These are phyloP conservation scores for Anoplius nigerrimus DNA, from an alignment of 2,888 invertebrate genomes.

Conservation along the genomic window DNA sequence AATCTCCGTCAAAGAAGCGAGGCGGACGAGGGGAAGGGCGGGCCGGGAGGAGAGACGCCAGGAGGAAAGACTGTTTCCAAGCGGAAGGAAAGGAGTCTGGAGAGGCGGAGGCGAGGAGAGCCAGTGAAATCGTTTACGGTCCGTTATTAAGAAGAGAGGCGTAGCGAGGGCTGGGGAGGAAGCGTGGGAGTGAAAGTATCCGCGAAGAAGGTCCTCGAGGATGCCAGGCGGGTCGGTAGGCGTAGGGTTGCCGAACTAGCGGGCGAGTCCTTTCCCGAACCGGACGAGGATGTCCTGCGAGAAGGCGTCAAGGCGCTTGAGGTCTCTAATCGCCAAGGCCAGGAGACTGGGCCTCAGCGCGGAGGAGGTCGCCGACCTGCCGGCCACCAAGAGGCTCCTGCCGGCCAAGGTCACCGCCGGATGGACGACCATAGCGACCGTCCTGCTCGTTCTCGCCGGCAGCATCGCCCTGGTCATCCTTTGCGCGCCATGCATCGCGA, in stretches of 20 bases:
- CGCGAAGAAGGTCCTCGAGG: neutral
- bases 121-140: no score
- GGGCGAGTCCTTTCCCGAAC: conserved; percentile 16
- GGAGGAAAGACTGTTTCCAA: no score
- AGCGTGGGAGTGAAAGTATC: neutral
- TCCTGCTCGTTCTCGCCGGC: conserved; percentile 54
- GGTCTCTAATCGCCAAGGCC: conserved; percentile 58
- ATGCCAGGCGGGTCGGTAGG: neutral
- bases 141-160: no score
- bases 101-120: no score
- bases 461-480: conserved; percentile 55
- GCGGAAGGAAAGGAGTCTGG: no score
- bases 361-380: conserved; percentile 60
- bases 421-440: conserved; percentile 55
- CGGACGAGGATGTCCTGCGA: conserved; percentile 61
- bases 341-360: conserved; percentile 59
- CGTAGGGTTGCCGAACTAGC: conserved; percentile 13
- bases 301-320: conserved; percentile 64
- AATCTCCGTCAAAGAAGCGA: no score
- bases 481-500: conserved; percentile 59
- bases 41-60: no score
- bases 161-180: neutral
- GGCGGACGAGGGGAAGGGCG: no score
- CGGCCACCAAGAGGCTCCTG: conserved; percentile 59
- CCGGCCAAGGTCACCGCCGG: conserved; percentile 48